A percentile compares a stretch with the other conserved stretches of the same genome.
phyloP scores from a whole-genome alignment of 2,113 vertebrate species.

The Prolemur simus region DNA sequence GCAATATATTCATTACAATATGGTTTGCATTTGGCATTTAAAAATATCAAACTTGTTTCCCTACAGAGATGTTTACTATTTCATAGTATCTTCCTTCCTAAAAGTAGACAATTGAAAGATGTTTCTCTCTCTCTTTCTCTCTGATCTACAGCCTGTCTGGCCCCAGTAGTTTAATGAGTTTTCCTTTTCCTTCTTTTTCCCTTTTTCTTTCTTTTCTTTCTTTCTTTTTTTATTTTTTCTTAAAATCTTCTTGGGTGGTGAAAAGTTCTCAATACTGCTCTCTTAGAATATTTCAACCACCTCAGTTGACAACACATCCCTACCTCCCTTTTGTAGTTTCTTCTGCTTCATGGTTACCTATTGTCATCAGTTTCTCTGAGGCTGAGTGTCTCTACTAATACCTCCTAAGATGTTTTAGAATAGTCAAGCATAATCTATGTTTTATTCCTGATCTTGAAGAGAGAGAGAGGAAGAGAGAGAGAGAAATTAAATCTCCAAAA shows the following conservation, averaged over 20 bases:
- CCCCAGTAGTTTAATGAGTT: neutral
- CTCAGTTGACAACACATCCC: neutral
- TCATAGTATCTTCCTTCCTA: constrained; percentile 16
- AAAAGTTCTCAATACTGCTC: neutral
- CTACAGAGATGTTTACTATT: constrained; percentile 46
- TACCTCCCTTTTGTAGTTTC: neutral
- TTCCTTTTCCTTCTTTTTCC: neutral
- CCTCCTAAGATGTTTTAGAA: neutral
- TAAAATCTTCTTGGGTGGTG: neutral
- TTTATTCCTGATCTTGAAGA: constrained; percentile 10
- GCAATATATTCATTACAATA: constrained; percentile 38
- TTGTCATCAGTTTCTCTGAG: neutral
- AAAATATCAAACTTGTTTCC: constrained; percentile 52
- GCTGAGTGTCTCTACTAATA: neutral
- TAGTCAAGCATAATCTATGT: neutral
- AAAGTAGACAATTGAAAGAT: constrained; percentile 41
- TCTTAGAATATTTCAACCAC: neutral
- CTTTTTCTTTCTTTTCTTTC: neutral
- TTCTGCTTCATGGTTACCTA: neutral
- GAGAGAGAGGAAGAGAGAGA: neutral
- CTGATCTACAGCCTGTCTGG: constrained; percentile 1
- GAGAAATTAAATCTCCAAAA: constrained; percentile 36
- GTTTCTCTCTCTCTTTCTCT: neutral
- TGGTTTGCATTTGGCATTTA: constrained; percentile 38
- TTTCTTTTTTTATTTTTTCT: neutral